Evolutionary conservation across 2,888 invertebrate genomes (phyloP), one percentile per base, ranked within the genome.

Genomic region (Hypsopygia costalis): DNA sequence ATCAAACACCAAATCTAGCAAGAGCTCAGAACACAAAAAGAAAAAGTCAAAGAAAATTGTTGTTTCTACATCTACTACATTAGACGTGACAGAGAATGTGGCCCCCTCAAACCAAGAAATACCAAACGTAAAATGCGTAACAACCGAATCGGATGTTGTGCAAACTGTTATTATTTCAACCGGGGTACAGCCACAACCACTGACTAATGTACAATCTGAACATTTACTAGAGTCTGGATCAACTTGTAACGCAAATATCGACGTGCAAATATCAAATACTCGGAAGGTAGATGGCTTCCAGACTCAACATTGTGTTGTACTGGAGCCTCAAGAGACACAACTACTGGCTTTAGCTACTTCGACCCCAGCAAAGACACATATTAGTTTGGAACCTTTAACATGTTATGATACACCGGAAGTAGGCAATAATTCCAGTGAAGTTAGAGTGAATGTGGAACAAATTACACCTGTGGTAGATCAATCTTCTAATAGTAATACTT

Each of bases 141-240:
- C 25, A 25, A n/a, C 6, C n/a, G 62, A 64, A 33, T 34, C 51
- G 20, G 55, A 64, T 52, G 44, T 70, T 36, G 62, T 78, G 0
- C 71, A 72, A 55, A 79, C 80, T 7, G 55, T 82, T 16, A 66
- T 81, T 1, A 80, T 81, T 49, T 81, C 82, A 20, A 57, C 68
- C 41, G 81, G 81, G 11, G 40, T 55, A 37, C 81, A 82, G 54
- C 63, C 68, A 27, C 16, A 16, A 16, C 3, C 16, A 16, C 4
- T 16, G 16, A 16, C 16, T 16, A 4, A 16, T 16, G 4, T 16
- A 16, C 3, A 16, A 4, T 4, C 16, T 3, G 16, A 4, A 4
- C 16, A 16, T 16, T 16, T 4, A 16, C 16, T 16, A 4, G 16
- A 16, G 16, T 16, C 16, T 16, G 16, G 16, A 16, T 4, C 4